Conservation (phyloP, 2,797 vertebrate genomes). For the Carapus acus region DNA sequence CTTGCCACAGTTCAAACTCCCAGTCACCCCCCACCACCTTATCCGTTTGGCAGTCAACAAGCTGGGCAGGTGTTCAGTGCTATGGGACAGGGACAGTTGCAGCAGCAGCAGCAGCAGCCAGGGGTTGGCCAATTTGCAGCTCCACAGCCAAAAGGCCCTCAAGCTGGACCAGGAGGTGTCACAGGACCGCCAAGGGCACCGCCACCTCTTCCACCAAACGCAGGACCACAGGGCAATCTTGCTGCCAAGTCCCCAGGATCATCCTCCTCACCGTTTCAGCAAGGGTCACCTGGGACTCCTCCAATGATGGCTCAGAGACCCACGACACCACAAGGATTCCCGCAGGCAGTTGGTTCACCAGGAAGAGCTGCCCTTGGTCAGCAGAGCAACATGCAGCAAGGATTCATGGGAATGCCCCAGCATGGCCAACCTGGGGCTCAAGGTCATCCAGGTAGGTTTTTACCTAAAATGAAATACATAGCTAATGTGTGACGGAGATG, state of each 20-base stretch:
- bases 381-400: constrained; percentile 86
- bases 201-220: constrained; percentile 79
- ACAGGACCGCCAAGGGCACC: constrained; percentile 78
- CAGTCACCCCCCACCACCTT: constrained; percentile 94
- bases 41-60: constrained; percentile 98
- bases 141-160: constrained; percentile 90
- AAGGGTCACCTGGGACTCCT: constrained; percentile 94
- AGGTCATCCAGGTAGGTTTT: constrained; percentile 82
- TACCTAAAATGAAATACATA: background rate
- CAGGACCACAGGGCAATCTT: constrained; percentile 85
- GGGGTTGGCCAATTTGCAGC: constrained; percentile 89
- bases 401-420: constrained; percentile 95
- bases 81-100: constrained; percentile 85
- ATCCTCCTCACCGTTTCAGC: constrained; percentile 94
- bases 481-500: background rate
- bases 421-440: constrained; percentile 85
- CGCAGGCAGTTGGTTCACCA: constrained; percentile 90
- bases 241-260: constrained; percentile 95
- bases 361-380: constrained; percentile 84
- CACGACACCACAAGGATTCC: constrained; percentile 89
- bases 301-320: constrained; percentile 93
- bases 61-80: constrained; percentile 82
- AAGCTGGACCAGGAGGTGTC: constrained; percentile 75
- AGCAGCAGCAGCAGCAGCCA: constrained; percentile 76
- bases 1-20: constrained; percentile 93